Base-by-base conservation (phyloP, 2,113 vertebrate species). In the Campylomormyrus numenius region DNA sequence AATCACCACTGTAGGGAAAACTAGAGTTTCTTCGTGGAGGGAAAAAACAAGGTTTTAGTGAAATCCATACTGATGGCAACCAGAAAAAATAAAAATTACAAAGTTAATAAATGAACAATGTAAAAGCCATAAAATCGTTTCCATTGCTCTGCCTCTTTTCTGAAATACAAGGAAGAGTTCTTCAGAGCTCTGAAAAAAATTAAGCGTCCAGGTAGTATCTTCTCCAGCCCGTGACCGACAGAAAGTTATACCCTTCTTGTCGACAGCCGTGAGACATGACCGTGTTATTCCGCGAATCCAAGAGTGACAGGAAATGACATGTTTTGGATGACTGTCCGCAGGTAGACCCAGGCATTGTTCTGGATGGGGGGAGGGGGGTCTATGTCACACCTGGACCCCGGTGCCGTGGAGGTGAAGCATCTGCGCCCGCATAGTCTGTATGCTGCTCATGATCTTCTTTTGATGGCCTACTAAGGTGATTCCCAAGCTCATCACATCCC, bases 401-500 rank as follows among this genome's bases (percentile, higher is more conserved):
- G 98, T 98, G 91, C 98, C 98, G n/a, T 99, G 98, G 92, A 99
- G 97, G 91, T 99, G 98, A 90, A 99, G 94, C 98, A 99, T 98
- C 96, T 99, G 98, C 93, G 97, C 98, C 96, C 98, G 97, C 97
- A 97, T 99, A 96, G 98, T 99, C 97, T 99, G 98, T 98, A 99
- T 98, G 97, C 97, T 99, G 97, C 97, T 99, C 97, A 99, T 98
- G 93, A 99, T 98, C 97, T 99, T 99, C 96, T 99, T 99, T 94
- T 99, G 98, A 96, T 99, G 98, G 92, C 98, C 98, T 93, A 98
- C 98, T 93, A 99, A 95, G 90, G 98, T 97, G 95, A 99, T 99
- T 91, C 98, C 98, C 96, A 99, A 97, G 95, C 97, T 98, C 97
- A 99, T 98, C 95, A 99, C 97, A 93, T 99, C 98, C 93, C 98